These are phyloP conservation scores for Mesochorus sp. DNA, from an alignment of 2,888 invertebrate genomes.

Conservation along the genomic window DNA sequence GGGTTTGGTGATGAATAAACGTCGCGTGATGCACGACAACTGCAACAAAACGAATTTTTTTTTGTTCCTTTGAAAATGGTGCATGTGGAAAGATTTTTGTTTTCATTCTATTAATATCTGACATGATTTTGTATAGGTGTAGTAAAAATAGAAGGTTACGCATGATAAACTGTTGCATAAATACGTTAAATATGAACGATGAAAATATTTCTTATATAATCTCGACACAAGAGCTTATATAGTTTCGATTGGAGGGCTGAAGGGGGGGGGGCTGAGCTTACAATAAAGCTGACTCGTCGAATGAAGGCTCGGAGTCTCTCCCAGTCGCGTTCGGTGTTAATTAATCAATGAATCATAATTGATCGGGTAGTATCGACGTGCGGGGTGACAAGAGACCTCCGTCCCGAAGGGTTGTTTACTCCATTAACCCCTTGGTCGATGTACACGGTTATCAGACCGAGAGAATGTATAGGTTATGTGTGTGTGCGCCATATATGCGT, in stretches of 20 bases:
- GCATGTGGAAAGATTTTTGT: too few relatives aligned
- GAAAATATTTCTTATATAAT: too few relatives aligned
- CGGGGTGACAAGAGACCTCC: conserved; percentile 57
- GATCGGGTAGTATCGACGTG: conserved; percentile 59
- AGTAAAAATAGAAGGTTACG: too few relatives aligned
- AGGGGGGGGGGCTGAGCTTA: too few relatives aligned
- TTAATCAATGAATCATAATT: conserved; percentile 66
- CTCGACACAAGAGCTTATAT: too few relatives aligned
- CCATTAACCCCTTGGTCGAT: conserved; percentile 62
- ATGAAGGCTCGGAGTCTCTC: not conserved
- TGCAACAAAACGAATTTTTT: not conserved
- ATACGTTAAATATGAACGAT: too few relatives aligned
- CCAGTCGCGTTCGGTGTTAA: conserved; percentile 44
- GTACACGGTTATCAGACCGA: conserved; percentile 61
- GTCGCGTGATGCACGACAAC: too few relatives aligned
- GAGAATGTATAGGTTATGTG: conserved; percentile 27
- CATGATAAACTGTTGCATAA: too few relatives aligned
- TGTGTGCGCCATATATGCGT: conserved; percentile 13
- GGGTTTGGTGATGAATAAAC: too few relatives aligned
- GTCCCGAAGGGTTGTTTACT: conserved; percentile 64
- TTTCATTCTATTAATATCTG: too few relatives aligned
- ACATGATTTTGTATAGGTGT: too few relatives aligned
- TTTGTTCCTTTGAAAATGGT: not conserved
- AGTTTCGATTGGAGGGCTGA: too few relatives aligned
- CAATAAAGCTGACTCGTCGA: conserved; percentile 7